These are phyloP conservation scores for Telmatochromis sp. DNA, from an alignment of 2,113 vertebrate species.

Conservation along the genomic window DNA sequence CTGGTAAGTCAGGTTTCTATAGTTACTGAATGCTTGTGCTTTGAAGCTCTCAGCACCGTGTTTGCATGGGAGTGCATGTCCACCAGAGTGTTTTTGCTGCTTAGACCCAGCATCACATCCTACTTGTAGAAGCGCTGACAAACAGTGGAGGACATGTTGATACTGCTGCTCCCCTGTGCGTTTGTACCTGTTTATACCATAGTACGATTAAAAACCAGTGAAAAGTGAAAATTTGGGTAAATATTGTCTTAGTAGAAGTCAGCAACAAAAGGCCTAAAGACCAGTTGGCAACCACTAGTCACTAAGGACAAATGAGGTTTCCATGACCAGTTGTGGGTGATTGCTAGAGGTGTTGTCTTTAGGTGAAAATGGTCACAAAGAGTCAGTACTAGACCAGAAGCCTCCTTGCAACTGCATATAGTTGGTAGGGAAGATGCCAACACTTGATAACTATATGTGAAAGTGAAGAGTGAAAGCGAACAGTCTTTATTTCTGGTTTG, in stretches of 20 bases:
- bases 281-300: neutral
- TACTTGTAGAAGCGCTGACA: neutral
- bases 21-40: neutral
- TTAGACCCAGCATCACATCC: fast-evolving
- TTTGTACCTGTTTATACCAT: neutral
- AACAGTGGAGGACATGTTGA: neutral
- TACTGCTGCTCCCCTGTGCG: fast-evolving
- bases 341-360: neutral
- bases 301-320: fast-evolving
- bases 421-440: fast-evolving
- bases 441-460: fast-evolving
- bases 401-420: neutral
- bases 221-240: neutral
- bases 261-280: neutral
- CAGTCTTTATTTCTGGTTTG: no score
- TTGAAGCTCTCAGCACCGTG: fast-evolving
- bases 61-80: neutral
- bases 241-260: fast-evolving
- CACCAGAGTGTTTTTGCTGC: neutral
- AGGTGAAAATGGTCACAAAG: fast-evolving
- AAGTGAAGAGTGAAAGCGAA: neutral
- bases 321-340: fast-evolving
- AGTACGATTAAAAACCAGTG: neutral
- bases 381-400: neutral
- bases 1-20: neutral